Evolutionary conservation across 2,797 vertebrate genomes (phyloP).

Genomic region (Enteromius thamalakanensis): DNA sequence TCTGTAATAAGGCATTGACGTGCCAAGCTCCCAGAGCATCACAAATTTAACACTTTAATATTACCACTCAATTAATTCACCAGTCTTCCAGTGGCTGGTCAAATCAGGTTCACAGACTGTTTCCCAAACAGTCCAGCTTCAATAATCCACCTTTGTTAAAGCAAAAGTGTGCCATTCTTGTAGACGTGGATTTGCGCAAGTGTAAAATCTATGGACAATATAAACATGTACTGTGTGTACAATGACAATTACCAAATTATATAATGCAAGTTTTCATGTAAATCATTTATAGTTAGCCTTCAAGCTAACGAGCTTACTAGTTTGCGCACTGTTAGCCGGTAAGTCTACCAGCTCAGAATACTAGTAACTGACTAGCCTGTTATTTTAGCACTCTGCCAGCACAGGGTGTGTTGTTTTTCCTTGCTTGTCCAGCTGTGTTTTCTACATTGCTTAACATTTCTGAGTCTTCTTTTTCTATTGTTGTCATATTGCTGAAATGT

Average conservation of each 20-base stretch:
- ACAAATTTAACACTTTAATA: constrained; percentile 40
- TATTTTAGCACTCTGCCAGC: neutral
- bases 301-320: neutral
- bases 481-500: neutral
- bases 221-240: neutral
- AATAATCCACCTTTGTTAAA: neutral
- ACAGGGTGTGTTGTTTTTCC: too few relatives aligned
- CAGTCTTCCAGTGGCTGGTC: constrained; percentile 15
- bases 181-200: neutral
- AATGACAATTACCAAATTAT: neutral
- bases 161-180: neutral
- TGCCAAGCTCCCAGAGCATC: constrained; percentile 40
- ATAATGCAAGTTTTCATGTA: neutral
- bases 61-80: constrained; percentile 38
- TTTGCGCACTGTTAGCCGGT: neutral
- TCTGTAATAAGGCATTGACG: constrained; percentile 50
- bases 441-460: neutral
- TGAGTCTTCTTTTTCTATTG: neutral
- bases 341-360: neutral
- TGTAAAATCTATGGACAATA: neutral
- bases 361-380: neutral
- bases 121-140: constrained; percentile 18
- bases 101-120: neutral
- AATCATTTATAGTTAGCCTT: neutral
- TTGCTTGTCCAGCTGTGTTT: too few relatives aligned